phyloP scores from a whole-genome alignment of 2,888 invertebrate genomes.

The Blastobasis adustella region DNA sequence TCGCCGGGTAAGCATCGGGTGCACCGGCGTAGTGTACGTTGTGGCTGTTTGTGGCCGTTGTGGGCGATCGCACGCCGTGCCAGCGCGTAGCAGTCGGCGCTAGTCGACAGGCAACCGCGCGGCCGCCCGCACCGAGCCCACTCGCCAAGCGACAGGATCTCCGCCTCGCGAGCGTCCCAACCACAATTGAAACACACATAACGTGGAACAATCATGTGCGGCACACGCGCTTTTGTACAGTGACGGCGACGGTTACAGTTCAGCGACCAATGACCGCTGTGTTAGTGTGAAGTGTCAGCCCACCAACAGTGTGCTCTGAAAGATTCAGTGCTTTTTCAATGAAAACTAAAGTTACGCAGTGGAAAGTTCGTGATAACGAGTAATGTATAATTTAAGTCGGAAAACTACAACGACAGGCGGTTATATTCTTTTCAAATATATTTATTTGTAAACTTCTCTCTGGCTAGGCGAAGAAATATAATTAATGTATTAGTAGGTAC shows the following conservation, averaged over 20 bases:
- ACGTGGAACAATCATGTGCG: constrained; percentile 29
- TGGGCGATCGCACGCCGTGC: constrained; percentile 28
- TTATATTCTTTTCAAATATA: too few species aligned
- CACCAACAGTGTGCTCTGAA: background rate
- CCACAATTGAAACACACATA: constrained; percentile 8
- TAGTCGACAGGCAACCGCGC: constrained; percentile 29
- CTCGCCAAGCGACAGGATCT: background rate
- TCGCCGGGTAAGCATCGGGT: too few species aligned
- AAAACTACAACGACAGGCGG: too few species aligned
- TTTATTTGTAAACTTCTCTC: too few species aligned
- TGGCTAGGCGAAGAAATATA: too few species aligned
- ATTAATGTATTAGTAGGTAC: too few species aligned
- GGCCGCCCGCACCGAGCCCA: constrained; percentile 5
- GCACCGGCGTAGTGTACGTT: background rate
- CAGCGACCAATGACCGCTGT: constrained; percentile 22
- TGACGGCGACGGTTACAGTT: background rate
- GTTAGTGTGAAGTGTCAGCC: background rate
- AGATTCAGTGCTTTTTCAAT: background rate
- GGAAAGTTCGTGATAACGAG: too few species aligned
- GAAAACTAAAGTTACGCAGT: too few species aligned
- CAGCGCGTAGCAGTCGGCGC: constrained; percentile 44
- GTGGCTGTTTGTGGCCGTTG: constrained; percentile 38
- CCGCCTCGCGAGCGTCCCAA: constrained; percentile 16
- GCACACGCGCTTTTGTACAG: constrained; percentile 8
- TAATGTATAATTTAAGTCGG: too few species aligned